Percentiles rank a stretch among this genome's conserved stretches.
Evolutionary conservation across 1,140 invertebrate species (phyloP).

Genomic region (Hylyphantes graminicola): DNA sequence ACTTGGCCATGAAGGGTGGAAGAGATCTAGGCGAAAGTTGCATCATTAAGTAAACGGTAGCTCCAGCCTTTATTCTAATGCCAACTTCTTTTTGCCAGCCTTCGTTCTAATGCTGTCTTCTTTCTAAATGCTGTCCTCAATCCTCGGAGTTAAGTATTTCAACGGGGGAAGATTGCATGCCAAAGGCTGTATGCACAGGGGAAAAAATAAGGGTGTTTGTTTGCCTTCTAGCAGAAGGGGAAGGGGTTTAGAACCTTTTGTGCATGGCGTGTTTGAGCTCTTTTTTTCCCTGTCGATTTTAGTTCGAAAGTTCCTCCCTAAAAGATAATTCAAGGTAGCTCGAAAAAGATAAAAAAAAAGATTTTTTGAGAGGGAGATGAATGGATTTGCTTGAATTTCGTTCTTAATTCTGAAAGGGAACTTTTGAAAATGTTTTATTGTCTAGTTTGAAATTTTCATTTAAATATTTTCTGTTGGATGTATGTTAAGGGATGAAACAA

Average conservation of each 20-base stretch:
- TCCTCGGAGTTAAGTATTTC: slow-evolving; percentile 32
- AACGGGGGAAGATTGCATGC: slow-evolving; percentile 25
- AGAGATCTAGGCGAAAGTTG: slow-evolving; percentile 3
- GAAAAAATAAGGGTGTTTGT: slow-evolving; percentile 24
- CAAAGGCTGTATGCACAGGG: slow-evolving; percentile 22
- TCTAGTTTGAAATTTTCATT: not conserved
- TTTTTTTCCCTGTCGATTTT: slow-evolving; percentile 3
- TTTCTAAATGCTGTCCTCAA: slow-evolving; percentile 25
- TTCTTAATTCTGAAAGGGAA: not conserved
- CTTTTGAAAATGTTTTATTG: not conserved
- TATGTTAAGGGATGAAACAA: too few relatives aligned
- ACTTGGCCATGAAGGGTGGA: slow-evolving; percentile 9
- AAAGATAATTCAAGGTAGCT: slow-evolving; percentile 24
- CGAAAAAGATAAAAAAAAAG: not conserved
- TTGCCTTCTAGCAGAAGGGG: slow-evolving; percentile 15
- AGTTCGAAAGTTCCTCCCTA: slow-evolving; percentile 17
- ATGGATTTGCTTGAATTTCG: not conserved
- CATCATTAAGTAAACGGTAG: slow-evolving; percentile 23
- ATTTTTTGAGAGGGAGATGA: slow-evolving; percentile 4
- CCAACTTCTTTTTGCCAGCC: slow-evolving; percentile 5
- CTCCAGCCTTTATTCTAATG: not conserved
- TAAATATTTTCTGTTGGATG: too few relatives aligned
- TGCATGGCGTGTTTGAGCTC: slow-evolving; percentile 21
- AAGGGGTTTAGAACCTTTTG: slow-evolving; percentile 27
- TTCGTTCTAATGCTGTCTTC: not conserved